phyloP scores from a whole-genome alignment of 2,113 vertebrate species.

The Stegastes partitus region DNA sequence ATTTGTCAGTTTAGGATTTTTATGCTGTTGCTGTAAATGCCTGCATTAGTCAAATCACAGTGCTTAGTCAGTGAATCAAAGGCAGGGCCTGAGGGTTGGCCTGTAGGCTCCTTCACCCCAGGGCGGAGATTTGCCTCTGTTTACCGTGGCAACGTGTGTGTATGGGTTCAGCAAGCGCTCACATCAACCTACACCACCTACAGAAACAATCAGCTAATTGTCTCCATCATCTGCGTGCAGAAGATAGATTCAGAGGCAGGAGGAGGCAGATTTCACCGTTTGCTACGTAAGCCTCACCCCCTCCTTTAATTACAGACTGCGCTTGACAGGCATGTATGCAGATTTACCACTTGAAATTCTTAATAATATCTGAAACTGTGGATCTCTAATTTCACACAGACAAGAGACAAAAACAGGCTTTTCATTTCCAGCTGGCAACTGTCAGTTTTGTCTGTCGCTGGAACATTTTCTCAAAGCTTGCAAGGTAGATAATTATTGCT shows the following conservation, averaged over 20 bases:
- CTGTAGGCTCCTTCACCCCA: slow-evolving; percentile 41
- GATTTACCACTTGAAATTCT: background rate
- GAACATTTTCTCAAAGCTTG: background rate
- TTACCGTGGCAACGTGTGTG: slow-evolving; percentile 40
- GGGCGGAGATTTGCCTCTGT: slow-evolving; percentile 32
- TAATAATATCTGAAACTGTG: background rate
- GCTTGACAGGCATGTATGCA: background rate
- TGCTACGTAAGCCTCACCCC: background rate
- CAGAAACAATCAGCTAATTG: slow-evolving; percentile 23
- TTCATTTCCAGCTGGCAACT: background rate
- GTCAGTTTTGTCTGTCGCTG: background rate
- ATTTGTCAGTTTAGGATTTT: slow-evolving; percentile 27
- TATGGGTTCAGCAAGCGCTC: slow-evolving; percentile 16
- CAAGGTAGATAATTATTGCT: background rate
- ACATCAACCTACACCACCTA: slow-evolving; percentile 19
- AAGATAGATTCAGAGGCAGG: background rate
- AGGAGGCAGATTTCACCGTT: background rate
- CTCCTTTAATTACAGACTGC: background rate
- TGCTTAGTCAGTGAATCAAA: slow-evolving; percentile 53
- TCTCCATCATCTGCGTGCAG: slow-evolving; percentile 15
- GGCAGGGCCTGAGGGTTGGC: slow-evolving; percentile 58
- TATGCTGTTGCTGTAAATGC: slow-evolving; percentile 44
- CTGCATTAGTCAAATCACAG: slow-evolving; percentile 63
- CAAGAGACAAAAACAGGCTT: background rate
- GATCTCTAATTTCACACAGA: slow-evolving; percentile 3